Evolutionary conservation across 2,797 vertebrate genomes (phyloP), one percentile per base, ranked within the genome.

Genomic region (Chaetophractus vellerosus): DNA sequence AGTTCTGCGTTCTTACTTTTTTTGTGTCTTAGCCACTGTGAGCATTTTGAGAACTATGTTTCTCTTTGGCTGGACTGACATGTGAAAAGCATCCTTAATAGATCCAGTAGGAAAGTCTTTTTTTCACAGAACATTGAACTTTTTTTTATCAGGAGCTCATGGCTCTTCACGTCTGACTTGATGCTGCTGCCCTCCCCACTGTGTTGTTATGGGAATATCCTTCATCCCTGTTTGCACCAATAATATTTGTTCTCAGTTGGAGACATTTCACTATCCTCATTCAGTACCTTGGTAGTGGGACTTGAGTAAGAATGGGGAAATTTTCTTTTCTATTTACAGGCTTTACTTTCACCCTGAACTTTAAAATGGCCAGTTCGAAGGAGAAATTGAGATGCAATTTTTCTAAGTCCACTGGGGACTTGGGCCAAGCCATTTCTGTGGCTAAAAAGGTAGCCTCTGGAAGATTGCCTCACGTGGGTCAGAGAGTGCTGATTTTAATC

Each of bases 401-500:
- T 59, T 76, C 26, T 84, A 63, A 76, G 26, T 88, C 69, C 33
- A 48, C 9, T n/a, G 52, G 36, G n/a, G 64, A 89, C 66, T 79
- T 41, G 45, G 69, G 21, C 11, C 50, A 61, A 9, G 31, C 24
- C 57, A 28, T 61, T 74, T 80, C 71, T 82, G 12, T 87, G 55
- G 75, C 52, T 71, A 68, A n/a, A 80, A 88, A 33, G 41, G 71
- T 80, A 23, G 16, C 75, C 33, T 94, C 48, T 83, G 41, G 41
- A 72, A 28, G 26, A 31, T 31, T 74, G 23, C 71, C 59, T 88
- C 82, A 64, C 0, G 0, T 6, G 78, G n/a, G 23, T 45, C 61
- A 45, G 45, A 52, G 45, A 86, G 33, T 26, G 26, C 78, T 94
- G 81, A 66, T 85, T 76, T 96, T 90, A 72, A 31, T 78, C 61